Percentiles rank a stretch among this genome's conserved stretches.
These are phyloP conservation scores for Bombus cullumanus DNA, from an alignment of 1,140 invertebrate species.

Conservation along the genomic window DNA sequence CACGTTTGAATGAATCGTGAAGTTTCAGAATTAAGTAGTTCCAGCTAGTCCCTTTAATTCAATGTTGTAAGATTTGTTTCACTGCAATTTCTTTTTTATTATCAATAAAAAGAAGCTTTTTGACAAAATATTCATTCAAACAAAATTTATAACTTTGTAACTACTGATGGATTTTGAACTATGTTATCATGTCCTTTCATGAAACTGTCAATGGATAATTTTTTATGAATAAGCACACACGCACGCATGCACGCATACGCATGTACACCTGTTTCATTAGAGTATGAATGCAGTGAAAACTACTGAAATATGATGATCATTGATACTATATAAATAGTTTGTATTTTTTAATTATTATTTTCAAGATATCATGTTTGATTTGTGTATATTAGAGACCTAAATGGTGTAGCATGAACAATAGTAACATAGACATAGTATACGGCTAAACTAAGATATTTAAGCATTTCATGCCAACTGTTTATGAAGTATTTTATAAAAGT, in stretches of 20 bases:
- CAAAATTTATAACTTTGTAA: conserved; percentile 44
- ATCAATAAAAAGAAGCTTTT: background rate
- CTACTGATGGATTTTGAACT: background rate
- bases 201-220: background rate
- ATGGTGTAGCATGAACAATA: conserved; percentile 28
- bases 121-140: conserved; percentile 44
- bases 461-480: conserved; percentile 46
- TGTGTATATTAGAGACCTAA: conserved; percentile 24
- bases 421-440: conserved; percentile 51
- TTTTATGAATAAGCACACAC: conserved; percentile 35
- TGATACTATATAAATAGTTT: conserved; percentile 9
- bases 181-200: background rate
- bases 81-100: background rate
- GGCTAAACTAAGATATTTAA: conserved; percentile 49
- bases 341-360: background rate
- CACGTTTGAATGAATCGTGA: conserved; percentile 33
- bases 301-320: conserved; percentile 1
- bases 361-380: background rate
- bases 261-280: conserved; percentile 29
- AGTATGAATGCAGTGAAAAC: conserved; percentile 17
- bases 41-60: conserved; percentile 17
- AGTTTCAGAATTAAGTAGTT: background rate
- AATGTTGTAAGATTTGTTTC: background rate
- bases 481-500: conserved; percentile 48
- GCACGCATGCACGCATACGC: conserved; percentile 37